Conservation (phyloP, 2,888 invertebrate genomes). For the Choreutis nemorana region DNA sequence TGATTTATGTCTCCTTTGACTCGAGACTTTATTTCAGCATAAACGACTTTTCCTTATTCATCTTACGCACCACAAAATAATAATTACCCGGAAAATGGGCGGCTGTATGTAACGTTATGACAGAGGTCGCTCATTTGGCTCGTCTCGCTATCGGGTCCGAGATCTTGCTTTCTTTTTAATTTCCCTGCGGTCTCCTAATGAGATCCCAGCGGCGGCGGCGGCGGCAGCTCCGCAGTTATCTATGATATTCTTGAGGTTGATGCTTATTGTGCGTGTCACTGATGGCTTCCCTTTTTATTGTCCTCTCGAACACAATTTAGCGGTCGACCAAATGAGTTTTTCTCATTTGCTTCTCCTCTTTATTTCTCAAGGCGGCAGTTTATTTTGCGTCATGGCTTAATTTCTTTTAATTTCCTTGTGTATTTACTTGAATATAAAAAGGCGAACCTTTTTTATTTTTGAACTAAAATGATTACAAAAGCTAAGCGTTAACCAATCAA, state of each 20-base stretch:
- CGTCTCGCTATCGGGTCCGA: conserved; percentile 61
- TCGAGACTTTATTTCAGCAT: conserved; percentile 35
- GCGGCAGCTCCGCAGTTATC: conserved; percentile 58
- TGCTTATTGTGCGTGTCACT: conserved; percentile 68
- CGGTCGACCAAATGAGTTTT: conserved; percentile 60
- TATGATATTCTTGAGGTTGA: conserved; percentile 68
- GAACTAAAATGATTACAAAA: neutral
- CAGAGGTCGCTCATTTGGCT: conserved; percentile 57
- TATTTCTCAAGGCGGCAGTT: conserved; percentile 63
- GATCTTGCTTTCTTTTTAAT: conserved; percentile 67
- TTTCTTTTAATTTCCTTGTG: conserved; percentile 45
- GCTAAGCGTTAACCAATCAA: conserved; percentile 47
- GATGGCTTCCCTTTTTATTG: conserved; percentile 66
- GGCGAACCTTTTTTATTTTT: neutral
- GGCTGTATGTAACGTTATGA: conserved; percentile 66
- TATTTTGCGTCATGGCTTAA: conserved; percentile 56
- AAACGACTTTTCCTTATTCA: conserved; percentile 51
- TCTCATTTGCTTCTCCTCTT: conserved; percentile 63
- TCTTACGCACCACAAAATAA: conserved; percentile 67
- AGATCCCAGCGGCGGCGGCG: conserved; percentile 53
- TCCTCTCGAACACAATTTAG: conserved; percentile 66
- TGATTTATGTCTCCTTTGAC: conserved; percentile 38
- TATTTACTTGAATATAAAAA: too few species aligned
- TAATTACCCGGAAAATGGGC: conserved; percentile 65
- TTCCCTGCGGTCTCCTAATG: conserved; percentile 67